Conservation (phyloP, 2,113 vertebrate genomes). For the Capreolus pygargus region DNA sequence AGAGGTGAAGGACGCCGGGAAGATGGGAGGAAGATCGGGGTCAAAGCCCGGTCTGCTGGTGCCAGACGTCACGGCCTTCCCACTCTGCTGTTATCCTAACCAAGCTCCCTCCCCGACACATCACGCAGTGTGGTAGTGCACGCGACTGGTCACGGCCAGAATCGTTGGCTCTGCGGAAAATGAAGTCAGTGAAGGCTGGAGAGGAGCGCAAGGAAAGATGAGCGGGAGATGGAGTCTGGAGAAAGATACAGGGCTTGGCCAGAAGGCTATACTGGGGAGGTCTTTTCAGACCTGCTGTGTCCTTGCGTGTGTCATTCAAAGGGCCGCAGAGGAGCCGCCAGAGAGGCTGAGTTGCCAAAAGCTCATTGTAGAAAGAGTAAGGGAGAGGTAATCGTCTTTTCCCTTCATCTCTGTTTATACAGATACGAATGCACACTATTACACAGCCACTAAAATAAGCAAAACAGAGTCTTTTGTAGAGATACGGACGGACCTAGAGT, state of each 20-base stretch:
- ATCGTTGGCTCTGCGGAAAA: not conserved
- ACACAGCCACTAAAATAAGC: not conserved
- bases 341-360: not conserved
- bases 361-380: not conserved
- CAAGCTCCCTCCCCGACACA: too few species aligned
- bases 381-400: not conserved
- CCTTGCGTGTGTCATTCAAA: not conserved
- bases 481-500: not conserved
- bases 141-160: fast-evolving
- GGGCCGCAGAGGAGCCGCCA: not conserved
- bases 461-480: not conserved
- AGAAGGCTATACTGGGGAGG: fast-evolving
- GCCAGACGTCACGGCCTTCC: not conserved
- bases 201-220: fast-evolving
- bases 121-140: too few species aligned
- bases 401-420: not conserved
- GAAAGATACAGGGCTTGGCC: not conserved
- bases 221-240: fast-evolving
- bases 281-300: not conserved
- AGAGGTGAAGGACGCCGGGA: not conserved
- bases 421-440: not conserved
- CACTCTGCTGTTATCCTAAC: not conserved
- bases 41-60: not conserved
- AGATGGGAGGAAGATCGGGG: not conserved
- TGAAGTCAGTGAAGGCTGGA: not conserved